Conservation (phyloP, 2,888 invertebrate species). For the Orthosia incerta region DNA sequence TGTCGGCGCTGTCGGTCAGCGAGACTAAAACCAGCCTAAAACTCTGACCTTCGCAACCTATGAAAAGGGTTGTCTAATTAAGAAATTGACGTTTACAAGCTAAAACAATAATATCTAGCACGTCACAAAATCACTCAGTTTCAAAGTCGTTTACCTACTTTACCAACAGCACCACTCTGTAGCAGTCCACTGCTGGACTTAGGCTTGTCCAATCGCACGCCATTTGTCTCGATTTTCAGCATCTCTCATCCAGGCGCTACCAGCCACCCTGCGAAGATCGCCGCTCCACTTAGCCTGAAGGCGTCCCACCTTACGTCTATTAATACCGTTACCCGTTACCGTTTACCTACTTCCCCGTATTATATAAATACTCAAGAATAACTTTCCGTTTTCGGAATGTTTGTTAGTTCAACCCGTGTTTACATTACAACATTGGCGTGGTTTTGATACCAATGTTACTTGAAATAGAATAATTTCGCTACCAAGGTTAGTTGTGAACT, state of each 20-base stretch:
- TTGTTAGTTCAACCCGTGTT: slow-evolving; percentile 35
- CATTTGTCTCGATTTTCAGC: too few relatives aligned
- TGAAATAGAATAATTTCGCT: slow-evolving; percentile 30
- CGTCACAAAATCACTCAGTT: neutral
- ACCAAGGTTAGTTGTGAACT: slow-evolving; percentile 23
- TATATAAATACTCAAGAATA: slow-evolving; percentile 14
- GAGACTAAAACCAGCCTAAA: too few relatives aligned
- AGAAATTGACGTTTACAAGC: neutral
- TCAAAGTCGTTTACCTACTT: neutral
- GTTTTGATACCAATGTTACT: slow-evolving; percentile 5
- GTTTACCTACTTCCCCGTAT: neutral
- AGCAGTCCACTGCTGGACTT: too few relatives aligned
- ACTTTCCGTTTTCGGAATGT: slow-evolving; percentile 20
- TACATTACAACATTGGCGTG: neutral
- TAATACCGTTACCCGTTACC: too few relatives aligned
- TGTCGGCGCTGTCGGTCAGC: too few relatives aligned
- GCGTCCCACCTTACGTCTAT: too few relatives aligned
- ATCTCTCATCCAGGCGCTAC: too few relatives aligned
- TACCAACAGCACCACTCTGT: too few relatives aligned
- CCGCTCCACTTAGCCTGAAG: too few relatives aligned
- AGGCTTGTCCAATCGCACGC: too few relatives aligned
- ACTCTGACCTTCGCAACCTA: neutral
- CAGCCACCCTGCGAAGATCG: too few relatives aligned
- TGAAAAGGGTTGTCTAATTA: too few relatives aligned
- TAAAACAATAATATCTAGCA: neutral